Percentiles rank a stretch among this genome's conserved stretches.
phyloP scores from a whole-genome alignment of 2,113 vertebrate species.

The Solenodon paradoxus region DNA sequence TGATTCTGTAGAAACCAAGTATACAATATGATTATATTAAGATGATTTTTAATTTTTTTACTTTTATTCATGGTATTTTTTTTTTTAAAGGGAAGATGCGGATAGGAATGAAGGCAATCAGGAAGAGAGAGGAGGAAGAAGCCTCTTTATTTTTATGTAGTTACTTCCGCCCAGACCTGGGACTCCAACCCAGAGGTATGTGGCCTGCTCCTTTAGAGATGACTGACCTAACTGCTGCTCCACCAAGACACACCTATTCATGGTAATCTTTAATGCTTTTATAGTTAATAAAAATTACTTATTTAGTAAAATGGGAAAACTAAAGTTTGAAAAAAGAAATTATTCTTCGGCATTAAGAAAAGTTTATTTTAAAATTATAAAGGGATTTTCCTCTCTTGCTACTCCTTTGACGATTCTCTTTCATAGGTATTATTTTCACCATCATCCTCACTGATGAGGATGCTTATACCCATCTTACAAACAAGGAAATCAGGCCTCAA shows the following conservation, averaged over 20 bases:
- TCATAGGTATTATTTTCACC: background rate
- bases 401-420: background rate
- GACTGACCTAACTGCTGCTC: too few relatives aligned
- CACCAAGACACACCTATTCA: too few relatives aligned
- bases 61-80: too few relatives aligned
- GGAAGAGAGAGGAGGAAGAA: too few relatives aligned
- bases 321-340: background rate
- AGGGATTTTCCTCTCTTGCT: background rate
- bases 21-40: background rate
- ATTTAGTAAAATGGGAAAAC: background rate
- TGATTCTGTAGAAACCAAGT: background rate
- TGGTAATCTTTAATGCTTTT: background rate
- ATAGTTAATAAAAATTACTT: conserved; percentile 1
- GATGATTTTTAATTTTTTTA: background rate
- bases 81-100: too few relatives aligned
- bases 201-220: too few relatives aligned
- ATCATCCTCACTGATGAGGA: background rate
- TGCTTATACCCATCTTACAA: background rate
- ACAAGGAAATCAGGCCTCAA: background rate
- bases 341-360: background rate
- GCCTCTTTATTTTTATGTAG: too few relatives aligned
- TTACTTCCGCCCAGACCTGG: too few relatives aligned
- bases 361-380: conserved; percentile 2
- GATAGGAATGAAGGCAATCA: too few relatives aligned
- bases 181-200: too few relatives aligned